Base-by-base conservation (phyloP, 2,797 vertebrate species). In the Poecile montanus region DNA sequence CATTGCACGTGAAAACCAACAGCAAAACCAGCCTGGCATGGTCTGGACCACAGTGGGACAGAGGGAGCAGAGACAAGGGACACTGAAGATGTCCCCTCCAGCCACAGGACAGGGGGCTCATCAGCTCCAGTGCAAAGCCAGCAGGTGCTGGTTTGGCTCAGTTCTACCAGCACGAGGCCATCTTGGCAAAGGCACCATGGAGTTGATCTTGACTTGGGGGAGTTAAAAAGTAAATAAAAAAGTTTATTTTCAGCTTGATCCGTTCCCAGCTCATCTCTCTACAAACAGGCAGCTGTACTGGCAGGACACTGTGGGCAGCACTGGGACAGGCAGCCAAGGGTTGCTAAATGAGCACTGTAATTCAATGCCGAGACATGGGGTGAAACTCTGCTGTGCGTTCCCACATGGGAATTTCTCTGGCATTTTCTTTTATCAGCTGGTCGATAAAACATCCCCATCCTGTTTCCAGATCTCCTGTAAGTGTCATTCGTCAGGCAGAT, bases 81-180 rank as follows among this genome's bases (percentile, higher is more conserved):
- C 48, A 70, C 29, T 7, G 0, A 32, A 61, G 26, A 42, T 23
- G 30, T 53, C 25, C 48, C 36, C 17, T 73, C 17, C 44, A 54
- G 66, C 15, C 42, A 60, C 19, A 13, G 36, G 36, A 50, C 48
- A 62, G 0, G 0, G 16, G 44, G 40, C 4, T 44, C 32, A 47
- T 53, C 29, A 6, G 7, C 53, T 88, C 32, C 62, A 57, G 17
- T 0, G 3, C 16, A 48, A 79, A 61, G 23, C 14, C 47, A 78
- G 44, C 70, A 26, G 27, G 36, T 30, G 32, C 26, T 7, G 3
- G n/a, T 40, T 65, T 50, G 47, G 22, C 42, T 88, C 53, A 60
- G 53, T 18, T n/a, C 19, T 19, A 21, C 11, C 3, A 11, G 26
- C 67, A 51, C 0, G 0, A 65, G 44, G 22, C 13, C 13, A 8